Evolutionary conservation across 2,113 vertebrate genomes (phyloP).

Genomic region (Acrocephalus kingi): DNA sequence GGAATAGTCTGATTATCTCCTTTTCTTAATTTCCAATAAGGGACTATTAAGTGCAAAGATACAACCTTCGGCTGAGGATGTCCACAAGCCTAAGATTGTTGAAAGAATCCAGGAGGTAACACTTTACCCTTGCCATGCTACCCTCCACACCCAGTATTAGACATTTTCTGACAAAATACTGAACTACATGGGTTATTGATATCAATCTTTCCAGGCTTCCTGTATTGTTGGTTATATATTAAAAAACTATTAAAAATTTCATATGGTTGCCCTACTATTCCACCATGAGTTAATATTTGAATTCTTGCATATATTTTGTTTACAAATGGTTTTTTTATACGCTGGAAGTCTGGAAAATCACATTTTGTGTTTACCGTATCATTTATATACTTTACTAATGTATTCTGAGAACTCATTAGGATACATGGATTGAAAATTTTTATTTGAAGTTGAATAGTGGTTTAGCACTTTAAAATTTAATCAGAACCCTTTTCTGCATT

Average conservation of each 20-base stretch:
- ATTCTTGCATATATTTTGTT: slow-evolving; percentile 42
- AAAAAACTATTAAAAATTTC: neutral
- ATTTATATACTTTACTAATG: slow-evolving; percentile 26
- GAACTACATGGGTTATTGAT: neutral
- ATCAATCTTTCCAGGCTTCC: neutral
- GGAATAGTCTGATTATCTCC: neutral
- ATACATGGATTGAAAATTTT: slow-evolving; percentile 52
- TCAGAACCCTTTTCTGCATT: slow-evolving; percentile 73
- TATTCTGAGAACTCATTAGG: slow-evolving; percentile 70
- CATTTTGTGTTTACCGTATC: slow-evolving; percentile 27
- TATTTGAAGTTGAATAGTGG: slow-evolving; percentile 64
- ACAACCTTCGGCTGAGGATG: neutral
- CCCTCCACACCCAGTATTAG: accelerated
- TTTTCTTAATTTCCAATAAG: neutral
- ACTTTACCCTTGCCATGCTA: neutral
- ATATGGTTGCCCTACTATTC: neutral
- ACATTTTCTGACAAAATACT: neutral
- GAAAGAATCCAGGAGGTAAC: neutral
- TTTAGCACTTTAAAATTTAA: slow-evolving; percentile 74
- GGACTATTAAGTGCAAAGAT: neutral
- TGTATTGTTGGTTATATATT: neutral
- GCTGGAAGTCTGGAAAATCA: neutral
- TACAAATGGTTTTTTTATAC: slow-evolving; percentile 20
- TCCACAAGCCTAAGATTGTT: neutral
- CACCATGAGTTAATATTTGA: neutral